Conservation (phyloP, 1,140 invertebrate genomes). For the Heterodera schachtii region DNA sequence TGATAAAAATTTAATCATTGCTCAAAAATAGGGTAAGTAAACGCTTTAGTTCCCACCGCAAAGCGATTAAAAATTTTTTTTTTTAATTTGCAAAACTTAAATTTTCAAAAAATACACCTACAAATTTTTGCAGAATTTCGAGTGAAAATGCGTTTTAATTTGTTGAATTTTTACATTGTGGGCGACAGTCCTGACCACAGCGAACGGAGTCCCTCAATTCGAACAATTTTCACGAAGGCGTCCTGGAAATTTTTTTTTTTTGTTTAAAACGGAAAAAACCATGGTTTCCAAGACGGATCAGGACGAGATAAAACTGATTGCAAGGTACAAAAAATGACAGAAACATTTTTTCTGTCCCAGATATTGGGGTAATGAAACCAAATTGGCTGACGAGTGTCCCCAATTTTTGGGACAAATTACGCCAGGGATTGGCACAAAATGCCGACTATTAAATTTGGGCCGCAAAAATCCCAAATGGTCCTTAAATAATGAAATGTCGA, state of each 20-base stretch:
- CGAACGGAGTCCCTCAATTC: slow-evolving; percentile 82
- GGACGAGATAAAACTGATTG: neutral
- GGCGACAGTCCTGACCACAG: slow-evolving; percentile 96
- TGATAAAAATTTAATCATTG: neutral
- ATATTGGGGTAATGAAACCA: no score
- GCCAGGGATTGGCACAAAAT: no score
- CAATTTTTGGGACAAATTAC: no score
- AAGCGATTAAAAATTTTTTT: neutral
- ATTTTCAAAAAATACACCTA: slow-evolving; percentile 25
- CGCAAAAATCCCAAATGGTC: no score
- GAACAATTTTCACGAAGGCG: slow-evolving; percentile 88
- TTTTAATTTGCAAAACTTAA: neutral
- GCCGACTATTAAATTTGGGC: no score
- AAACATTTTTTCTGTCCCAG: no score
- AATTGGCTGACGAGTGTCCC: no score
- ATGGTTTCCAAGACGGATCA: no score
- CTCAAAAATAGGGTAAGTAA: neutral
- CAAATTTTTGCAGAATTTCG: slow-evolving; percentile 4
- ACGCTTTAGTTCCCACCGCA: neutral
- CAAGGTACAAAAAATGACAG: slow-evolving; percentile 2
- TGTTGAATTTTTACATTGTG: slow-evolving; percentile 73
- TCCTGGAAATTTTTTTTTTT: slow-evolving; percentile 74
- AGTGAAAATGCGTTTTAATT: neutral
- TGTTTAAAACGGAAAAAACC: neutral
- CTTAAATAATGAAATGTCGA: no score